Conservation (phyloP, 2,797 vertebrate species). For the Sibirionetta formosa region DNA sequence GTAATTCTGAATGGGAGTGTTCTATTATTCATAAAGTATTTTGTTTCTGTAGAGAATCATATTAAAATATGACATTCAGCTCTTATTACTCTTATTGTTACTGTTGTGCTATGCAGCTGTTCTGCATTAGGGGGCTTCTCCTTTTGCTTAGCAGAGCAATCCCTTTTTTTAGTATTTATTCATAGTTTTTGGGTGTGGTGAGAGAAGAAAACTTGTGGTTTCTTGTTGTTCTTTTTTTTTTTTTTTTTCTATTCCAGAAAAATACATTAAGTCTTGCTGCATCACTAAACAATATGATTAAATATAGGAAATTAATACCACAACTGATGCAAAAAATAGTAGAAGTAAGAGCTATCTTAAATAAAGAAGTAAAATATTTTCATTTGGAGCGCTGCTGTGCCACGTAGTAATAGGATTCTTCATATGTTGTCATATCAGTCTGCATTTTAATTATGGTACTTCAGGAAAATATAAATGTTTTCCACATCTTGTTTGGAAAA, state of each 20-base stretch:
- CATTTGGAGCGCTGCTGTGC: background rate
- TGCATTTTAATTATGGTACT: background rate
- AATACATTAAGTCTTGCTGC: background rate
- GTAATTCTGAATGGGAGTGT: slow-evolving; percentile 26
- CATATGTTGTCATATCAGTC: background rate
- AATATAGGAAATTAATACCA: background rate
- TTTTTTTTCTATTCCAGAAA: background rate
- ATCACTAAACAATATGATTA: background rate
- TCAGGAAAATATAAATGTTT: background rate
- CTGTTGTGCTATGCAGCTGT: slow-evolving; percentile 25
- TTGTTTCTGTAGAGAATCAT: slow-evolving; percentile 67
- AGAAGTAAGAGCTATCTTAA: background rate
- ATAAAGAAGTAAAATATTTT: background rate
- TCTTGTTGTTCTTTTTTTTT: background rate
- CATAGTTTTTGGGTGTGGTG: background rate
- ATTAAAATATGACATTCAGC: slow-evolving; percentile 39
- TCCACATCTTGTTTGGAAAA: background rate
- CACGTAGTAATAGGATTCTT: background rate
- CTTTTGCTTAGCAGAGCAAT: background rate
- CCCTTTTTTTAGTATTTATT: background rate
- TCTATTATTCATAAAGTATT: slow-evolving; percentile 73
- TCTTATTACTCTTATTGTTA: slow-evolving; percentile 59
- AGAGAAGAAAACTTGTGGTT: background rate
- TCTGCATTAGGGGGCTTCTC: slow-evolving; percentile 37
- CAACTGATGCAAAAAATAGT: background rate